Evolutionary conservation across 2,888 invertebrate genomes (phyloP), one percentile per base, ranked within the genome.

Genomic region (Cephus rjabovi): DNA sequence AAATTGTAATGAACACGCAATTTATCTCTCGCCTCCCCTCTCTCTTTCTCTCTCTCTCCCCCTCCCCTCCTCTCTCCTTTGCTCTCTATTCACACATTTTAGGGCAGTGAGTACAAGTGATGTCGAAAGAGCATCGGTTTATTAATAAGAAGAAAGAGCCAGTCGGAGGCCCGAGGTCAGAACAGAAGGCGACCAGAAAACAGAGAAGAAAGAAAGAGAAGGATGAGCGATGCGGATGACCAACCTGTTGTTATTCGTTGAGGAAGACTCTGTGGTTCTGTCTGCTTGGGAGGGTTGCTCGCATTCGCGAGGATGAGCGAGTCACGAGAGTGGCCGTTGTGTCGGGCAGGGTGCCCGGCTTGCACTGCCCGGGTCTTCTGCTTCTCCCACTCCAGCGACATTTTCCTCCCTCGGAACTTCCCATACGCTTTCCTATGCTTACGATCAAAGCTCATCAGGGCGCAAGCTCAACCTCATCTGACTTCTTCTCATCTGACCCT

Each of bases 321-420:
- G 15, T 6, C 70, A n/a, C 70, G 81, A 86, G 70, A 70, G 70
- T 12, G 12, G 30, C 70, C 70, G 70, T 85, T 86, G 87, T 86
- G 88, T 85, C 91, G 89, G 90, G 89, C 89, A 89, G 89, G 87
- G 88, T 88, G 90, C 91, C 91, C 91, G 91, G 89, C 90, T 90
- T 89, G 89, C 87, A 91, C 91, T 91, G 91, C 91, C 91, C 91
- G 91, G 91, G 90, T 89, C 90, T 89, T 87, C 88, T 87, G 88
- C 86, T 88, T 86, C 89, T 87, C 89, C 89, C 88, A 88, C 89
- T 86, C 83, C 82, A 83, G 81, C 83, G 80, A 82, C 15, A 15
- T 40, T 40, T 76, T 69, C 82, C 80, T 81, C 81, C 80, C 74
- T 81, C 75, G 76, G 75, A 73, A 74, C 76, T 78, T 74, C 76